phyloP scores from a whole-genome alignment of 2,113 vertebrate species.

The Stegostoma tigrinum region DNA sequence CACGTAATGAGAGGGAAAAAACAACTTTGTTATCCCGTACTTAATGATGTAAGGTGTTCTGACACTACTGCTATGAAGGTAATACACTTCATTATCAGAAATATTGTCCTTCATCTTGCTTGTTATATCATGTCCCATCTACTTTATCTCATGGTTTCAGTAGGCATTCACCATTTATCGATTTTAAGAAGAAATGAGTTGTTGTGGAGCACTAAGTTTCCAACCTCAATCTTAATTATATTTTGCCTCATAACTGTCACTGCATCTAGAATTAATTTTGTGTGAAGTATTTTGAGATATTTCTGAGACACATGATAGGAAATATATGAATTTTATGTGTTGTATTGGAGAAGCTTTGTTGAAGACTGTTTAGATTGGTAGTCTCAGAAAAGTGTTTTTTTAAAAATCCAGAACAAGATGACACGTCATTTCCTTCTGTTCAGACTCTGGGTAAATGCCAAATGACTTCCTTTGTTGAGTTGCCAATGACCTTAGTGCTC shows the following conservation, averaged over 20 bases:
- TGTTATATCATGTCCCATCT: background rate
- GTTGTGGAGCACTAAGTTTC: background rate
- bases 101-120: background rate
- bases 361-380: background rate
- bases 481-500: background rate
- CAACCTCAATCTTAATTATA: background rate
- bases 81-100: background rate
- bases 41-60: background rate
- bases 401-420: background rate
- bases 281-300: background rate
- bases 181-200: no score
- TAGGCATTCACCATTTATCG: background rate
- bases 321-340: background rate
- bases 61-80: background rate
- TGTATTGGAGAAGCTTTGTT: background rate
- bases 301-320: background rate
- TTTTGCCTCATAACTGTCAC: background rate
- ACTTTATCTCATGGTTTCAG: background rate
- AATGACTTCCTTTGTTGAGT: constrained; percentile 30
- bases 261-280: constrained; percentile 10
- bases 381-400: background rate
- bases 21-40: background rate
- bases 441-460: constrained; percentile 8
- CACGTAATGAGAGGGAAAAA: background rate
- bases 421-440: background rate